Conservation (phyloP, 2,113 vertebrate genomes). For the Oreocharis arfaki region DNA sequence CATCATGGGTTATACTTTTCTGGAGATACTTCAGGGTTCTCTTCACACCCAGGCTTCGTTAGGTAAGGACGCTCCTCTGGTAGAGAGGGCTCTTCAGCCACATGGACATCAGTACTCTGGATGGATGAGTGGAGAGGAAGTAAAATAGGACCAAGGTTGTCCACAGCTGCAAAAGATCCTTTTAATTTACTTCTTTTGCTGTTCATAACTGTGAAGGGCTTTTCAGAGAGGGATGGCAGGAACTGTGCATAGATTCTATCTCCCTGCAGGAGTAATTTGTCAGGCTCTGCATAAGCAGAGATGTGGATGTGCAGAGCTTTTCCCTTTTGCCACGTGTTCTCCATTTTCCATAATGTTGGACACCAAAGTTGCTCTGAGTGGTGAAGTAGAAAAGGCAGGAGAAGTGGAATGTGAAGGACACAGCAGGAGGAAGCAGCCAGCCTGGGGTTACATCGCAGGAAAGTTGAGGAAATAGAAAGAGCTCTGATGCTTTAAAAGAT, state of each 20-base stretch:
- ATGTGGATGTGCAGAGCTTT: neutral
- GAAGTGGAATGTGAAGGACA: neutral
- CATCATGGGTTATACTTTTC: neutral
- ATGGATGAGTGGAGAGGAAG: neutral
- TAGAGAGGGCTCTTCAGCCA: neutral
- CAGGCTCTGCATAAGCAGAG: neutral
- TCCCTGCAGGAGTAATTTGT: neutral
- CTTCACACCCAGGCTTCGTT: neutral
- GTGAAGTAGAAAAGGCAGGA: neutral
- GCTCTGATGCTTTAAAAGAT: neutral
- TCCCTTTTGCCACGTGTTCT: neutral
- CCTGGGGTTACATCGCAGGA: accelerated
- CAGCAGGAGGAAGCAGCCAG: neutral
- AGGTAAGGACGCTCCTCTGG: neutral
- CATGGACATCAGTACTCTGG: neutral
- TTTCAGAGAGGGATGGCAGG: neutral
- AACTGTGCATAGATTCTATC: neutral
- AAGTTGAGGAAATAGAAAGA: neutral
- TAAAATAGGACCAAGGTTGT: neutral
- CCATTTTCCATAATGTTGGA: neutral
- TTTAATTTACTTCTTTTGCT: neutral
- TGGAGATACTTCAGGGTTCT: neutral
- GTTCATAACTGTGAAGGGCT: neutral
- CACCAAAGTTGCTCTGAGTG: neutral
- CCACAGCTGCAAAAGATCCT: neutral